Evolutionary conservation across 1,140 invertebrate genomes (phyloP), one percentile per base, ranked within the genome.

Genomic region (Apis cerana): DNA sequence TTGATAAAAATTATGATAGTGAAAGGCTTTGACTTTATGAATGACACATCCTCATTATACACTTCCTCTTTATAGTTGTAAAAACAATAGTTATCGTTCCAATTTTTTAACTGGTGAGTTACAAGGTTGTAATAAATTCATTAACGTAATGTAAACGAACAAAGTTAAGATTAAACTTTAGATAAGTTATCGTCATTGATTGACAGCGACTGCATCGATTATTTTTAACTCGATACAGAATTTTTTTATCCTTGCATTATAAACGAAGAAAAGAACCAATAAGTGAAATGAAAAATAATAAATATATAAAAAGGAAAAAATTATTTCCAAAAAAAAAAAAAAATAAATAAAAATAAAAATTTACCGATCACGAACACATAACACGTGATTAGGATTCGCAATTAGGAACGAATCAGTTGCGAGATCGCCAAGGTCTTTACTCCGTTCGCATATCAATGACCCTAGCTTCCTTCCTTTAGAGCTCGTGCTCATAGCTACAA

Each of bases 401-500:
- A 43, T 43, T 43, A 43, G 48, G 59, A 65, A 58, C n/a, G 33
- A 43, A 62, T 52, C 52, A 62, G 52, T 67, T 15, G 75, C n/a
- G 77, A 69, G 67, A 83, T 67, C 68, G 64, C 54, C 65, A 67
- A 54, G 75, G 76, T 81, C 61, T 77, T 59, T 54, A 69, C 65
- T 54, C 23, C 13, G 68, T 64, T 62, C 68, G 84, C 74, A 85
- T 85, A 88, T 78, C 84, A 83, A 88, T 83, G 80, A 85, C 80
- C 71, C 33, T 67, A 23, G 33, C 48, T 65, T 65, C 78, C 79
- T 80, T 43, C 62, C 9, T 67, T 33, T 27, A 56, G 7, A 11
- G 11, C 71, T 75, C 23, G 64, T n/a, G 33, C 50, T 81, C 54
- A 33, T 56, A 64, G 81, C 76, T 74, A 74, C 64, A 48, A 75